Evolutionary conservation across 1,140 invertebrate genomes (phyloP), one percentile per base, ranked within the genome.

Genomic region (Drosophila truncata): DNA sequence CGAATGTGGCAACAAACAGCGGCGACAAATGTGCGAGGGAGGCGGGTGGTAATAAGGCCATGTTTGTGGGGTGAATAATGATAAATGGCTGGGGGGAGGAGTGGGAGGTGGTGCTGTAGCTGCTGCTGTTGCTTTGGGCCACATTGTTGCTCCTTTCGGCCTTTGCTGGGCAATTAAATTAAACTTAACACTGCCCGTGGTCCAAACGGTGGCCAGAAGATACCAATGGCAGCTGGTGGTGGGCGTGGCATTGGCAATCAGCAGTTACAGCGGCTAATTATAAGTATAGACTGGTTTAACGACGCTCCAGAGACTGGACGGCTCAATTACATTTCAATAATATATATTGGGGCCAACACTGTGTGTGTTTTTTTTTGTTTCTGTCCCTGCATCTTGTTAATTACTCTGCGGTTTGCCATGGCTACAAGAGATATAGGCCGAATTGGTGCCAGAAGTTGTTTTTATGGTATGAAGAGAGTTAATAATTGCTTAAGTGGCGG

Each of bases 91-190:
- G 29, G 63, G 27, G 50, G 52, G 50, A 16, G 50, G 31, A 23
- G 50, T n/a, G 60, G 42, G 64, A 41, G 74, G 47, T 47, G 31
- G 39, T 46, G 35, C 31, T 49, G 54, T 18, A 57, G 61, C 47
- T 63, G 79, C 60, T 18, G 47, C 27, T 62, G 65, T 49, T 67
- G 79, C 64, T 69, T 76, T 83, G 81, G 81, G 81, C 57, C 65
- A 66, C 67, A 73, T 80, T 70, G 71, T 80, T 65, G 79, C 70
- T 69, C 64, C 79, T 64, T 80, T 75, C 60, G 78, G 78, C 80
- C 80, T 79, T 76, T 76, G 80, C 74, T 67, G 76, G 76, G 70
- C 76, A 83, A 83, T 83, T 83, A 83, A 83, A 83, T 83, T 83
- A 83, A 83, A 83, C 81, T 83, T 83, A 83, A 83, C 76, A 84